phyloP scores from a whole-genome alignment of 2,888 invertebrate genomes.

The Schizaphis graminum region DNA sequence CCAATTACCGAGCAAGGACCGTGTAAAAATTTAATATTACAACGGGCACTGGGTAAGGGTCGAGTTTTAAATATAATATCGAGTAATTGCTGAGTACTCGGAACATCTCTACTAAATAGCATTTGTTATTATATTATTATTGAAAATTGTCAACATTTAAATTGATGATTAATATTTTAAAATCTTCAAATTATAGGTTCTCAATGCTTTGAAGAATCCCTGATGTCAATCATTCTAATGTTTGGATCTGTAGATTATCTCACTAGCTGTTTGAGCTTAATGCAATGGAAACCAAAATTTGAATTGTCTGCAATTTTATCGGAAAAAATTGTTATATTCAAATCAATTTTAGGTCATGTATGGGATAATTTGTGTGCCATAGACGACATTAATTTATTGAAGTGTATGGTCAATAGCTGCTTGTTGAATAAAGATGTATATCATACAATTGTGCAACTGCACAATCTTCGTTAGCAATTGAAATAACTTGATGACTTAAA shows the following conservation, averaged over 20 bases:
- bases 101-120: no score
- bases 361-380: conserved; percentile 40
- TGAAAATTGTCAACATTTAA: not conserved
- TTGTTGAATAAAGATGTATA: conserved; percentile 30
- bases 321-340: conserved; percentile 38
- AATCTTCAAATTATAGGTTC: conserved; percentile 8
- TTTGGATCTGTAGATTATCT: conserved; percentile 51
- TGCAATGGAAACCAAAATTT: conserved; percentile 57
- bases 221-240: conserved; percentile 37
- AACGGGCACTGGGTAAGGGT: no score
- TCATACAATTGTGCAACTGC: conserved; percentile 17
- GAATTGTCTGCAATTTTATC: not conserved
- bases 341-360: conserved; percentile 41
- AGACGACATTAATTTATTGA: conserved; percentile 11
- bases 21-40: no score
- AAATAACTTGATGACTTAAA: not conserved
- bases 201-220: conserved; percentile 46
- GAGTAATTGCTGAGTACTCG: no score
- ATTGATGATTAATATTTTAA: not conserved
- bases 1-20: no score
- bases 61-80: no score
- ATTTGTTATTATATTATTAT: not conserved
- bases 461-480: conserved; percentile 2
- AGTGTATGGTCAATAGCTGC: conserved; percentile 37
- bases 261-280: conserved; percentile 14